A percentile compares a stretch with the other conserved stretches of the same genome.
phyloP scores from a whole-genome alignment of 2,797 vertebrate genomes.

The Esox masquinongy region DNA sequence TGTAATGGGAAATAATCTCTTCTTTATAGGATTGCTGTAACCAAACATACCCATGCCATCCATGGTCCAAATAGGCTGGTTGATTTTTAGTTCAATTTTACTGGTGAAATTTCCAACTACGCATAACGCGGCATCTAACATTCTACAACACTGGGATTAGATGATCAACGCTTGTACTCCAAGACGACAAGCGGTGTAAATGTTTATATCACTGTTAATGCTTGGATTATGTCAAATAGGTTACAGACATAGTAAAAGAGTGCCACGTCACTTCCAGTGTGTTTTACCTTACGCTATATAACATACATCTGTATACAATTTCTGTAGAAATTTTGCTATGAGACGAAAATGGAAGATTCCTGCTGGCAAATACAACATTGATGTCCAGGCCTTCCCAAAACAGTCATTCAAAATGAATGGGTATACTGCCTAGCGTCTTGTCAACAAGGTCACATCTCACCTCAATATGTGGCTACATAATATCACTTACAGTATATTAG shows the following conservation, averaged over 20 bases:
- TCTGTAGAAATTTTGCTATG: neutral
- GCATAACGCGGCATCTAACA: too few species aligned
- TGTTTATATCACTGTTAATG: neutral
- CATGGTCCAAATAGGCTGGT: neutral
- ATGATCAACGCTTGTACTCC: neutral
- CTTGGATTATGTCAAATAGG: neutral
- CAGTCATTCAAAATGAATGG: neutral
- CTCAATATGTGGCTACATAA: neutral
- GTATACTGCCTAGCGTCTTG: too few species aligned
- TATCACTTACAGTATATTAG: too few species aligned
- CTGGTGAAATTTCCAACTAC: too few species aligned
- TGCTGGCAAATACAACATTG: neutral
- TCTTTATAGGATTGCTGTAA: neutral
- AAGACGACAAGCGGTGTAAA: neutral
- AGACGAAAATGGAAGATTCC: neutral
- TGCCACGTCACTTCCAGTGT: neutral
- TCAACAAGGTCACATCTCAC: too few species aligned
- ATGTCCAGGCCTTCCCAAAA: neutral
- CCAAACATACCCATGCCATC: neutral
- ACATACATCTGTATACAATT: neutral
- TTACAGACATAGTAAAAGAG: neutral
- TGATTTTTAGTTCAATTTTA: neutral
- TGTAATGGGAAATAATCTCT: neutral
- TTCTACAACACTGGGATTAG: neutral
- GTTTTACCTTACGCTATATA: neutral